Base-by-base conservation (phyloP, 2,113 vertebrate genomes). In the Bungarus multicinctus region DNA sequence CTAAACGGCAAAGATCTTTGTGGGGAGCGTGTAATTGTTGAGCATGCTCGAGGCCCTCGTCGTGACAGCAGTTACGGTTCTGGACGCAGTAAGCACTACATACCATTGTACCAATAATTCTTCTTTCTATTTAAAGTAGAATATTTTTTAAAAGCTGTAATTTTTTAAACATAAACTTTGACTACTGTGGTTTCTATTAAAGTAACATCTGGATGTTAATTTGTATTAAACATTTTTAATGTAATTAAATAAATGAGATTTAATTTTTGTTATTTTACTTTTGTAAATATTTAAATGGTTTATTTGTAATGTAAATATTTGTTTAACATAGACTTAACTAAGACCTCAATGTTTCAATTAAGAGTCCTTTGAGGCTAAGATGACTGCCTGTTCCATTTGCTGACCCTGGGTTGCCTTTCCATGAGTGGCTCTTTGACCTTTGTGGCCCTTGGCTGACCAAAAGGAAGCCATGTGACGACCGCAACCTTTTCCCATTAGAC, bases 311-410 rank as follows among this genome's bases (percentile, higher is more conserved):
- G 97, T 98, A 97, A 97, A 69, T 69, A 69, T 69, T 96, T 99
- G 98, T 99, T 98, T 98, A 98, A 98, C 98, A 97, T 98, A 98
- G 98, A 98, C 98, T 99, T 99, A 99, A 99, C 98, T 98, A 98
- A 99, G 98, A 98, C 98, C 98, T 99, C 98, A 98, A 98, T 99
- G 99, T 99, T 99, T 99, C 99, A 99, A 99, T 99, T 99, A 97
- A 99, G 98, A 99, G 97, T 98, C 98, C 98, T 99, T 99, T 99
- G 98, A 98, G 98, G 97, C 98, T 98, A 98, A 98, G 98, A 97
- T 98, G 92, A 93, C 98, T 98, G 98, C 98, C 98, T 97, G 98
- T 98, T 98, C 98, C 98, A 98, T 98, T 98, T 99, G 98, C 98
- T 99, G 98, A 98, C 98, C 98, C 98, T 98, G 98, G 98, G 98